Conservation (phyloP, 23 tunicate species). For the Styela clava region DNA sequence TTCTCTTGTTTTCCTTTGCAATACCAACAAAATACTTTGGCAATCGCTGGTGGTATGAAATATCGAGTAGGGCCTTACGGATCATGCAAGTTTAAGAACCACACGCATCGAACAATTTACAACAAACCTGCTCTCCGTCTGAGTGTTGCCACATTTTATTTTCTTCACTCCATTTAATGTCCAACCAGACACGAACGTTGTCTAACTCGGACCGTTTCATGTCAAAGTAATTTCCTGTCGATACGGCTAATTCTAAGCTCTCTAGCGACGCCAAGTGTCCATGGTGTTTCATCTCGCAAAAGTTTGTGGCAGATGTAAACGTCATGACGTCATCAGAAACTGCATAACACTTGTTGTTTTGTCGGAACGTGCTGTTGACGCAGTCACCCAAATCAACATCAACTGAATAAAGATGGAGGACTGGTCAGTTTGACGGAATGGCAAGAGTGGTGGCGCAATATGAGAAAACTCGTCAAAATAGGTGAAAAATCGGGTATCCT, state of each 20-base stretch:
- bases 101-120: no score
- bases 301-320: background rate
- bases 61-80: no score
- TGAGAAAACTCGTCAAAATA: no score
- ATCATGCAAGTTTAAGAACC: no score
- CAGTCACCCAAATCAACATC: background rate
- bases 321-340: background rate
- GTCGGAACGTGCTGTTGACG: background rate
- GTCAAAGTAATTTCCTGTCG: background rate
- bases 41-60: no score
- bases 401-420: background rate
- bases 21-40: no score
- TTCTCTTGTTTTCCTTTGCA: no score
- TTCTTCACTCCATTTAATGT: background rate
- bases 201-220: background rate
- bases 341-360: background rate
- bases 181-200: background rate
- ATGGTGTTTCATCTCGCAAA: background rate
- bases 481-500: no score
- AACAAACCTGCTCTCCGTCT: background rate
- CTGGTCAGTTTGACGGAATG: no score
- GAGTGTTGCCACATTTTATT: background rate
- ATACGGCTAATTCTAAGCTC: background rate
- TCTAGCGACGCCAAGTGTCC: background rate
- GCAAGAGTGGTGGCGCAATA: no score